Conservation (phyloP, 2,113 vertebrate genomes). For the Vidua macroura region DNA sequence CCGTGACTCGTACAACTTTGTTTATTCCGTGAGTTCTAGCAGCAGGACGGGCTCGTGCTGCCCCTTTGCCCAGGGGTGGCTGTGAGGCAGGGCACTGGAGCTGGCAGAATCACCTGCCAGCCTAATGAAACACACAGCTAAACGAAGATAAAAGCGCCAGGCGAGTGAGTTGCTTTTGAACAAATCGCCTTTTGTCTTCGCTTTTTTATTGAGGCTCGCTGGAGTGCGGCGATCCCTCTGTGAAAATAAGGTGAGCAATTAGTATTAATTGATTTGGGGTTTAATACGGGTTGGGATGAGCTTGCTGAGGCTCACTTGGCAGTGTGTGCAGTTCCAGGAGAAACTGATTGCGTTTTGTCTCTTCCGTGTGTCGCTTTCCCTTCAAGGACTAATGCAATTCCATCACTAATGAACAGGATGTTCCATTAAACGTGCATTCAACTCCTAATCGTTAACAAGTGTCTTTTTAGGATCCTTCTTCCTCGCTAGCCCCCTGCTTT, state of each 20-base stretch:
- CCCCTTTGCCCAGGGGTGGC: not conserved
- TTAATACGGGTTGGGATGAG: not conserved
- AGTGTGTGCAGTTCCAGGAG: not conserved
- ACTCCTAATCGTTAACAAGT: not conserved
- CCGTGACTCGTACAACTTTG: not conserved
- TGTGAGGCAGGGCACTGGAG: not conserved
- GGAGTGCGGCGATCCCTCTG: not conserved
- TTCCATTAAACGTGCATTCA: not conserved
- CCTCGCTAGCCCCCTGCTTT: not conserved
- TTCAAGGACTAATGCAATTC: conserved; percentile 35
- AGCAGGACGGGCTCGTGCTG: not conserved
- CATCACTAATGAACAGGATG: not conserved
- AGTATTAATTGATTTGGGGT: conserved; percentile 11
- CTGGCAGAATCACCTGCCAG: conserved; percentile 16
- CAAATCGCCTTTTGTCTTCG: not conserved
- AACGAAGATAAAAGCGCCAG: not conserved
- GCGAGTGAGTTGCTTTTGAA: not conserved
- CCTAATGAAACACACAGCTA: conserved; percentile 9
- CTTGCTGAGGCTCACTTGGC: not conserved
- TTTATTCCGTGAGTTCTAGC: not conserved
- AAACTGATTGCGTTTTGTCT: not conserved
- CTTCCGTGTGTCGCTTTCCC: not conserved
- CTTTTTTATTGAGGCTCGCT: not conserved
- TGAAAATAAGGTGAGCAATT: conserved; percentile 38
- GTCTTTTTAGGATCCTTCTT: not conserved